phyloP scores from a whole-genome alignment of 1,140 invertebrate genomes.

The Aphidius gifuensis region DNA sequence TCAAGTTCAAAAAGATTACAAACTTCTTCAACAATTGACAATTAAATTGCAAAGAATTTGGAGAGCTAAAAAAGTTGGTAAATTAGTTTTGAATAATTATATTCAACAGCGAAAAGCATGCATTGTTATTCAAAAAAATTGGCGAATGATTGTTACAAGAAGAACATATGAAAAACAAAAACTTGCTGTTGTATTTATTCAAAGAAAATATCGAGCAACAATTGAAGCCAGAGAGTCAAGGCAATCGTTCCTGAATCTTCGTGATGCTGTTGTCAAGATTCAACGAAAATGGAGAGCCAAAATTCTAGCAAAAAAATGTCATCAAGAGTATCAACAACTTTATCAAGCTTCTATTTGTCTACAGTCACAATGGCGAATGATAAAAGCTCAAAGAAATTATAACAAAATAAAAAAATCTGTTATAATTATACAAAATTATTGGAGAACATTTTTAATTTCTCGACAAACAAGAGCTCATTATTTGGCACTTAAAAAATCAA shows the following conservation, averaged over 20 bases:
- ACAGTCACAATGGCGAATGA: slow-evolving; percentile 35
- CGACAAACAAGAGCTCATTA: slow-evolving; percentile 1
- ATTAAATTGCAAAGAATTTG: slow-evolving; percentile 41
- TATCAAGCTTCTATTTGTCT: slow-evolving; percentile 30
- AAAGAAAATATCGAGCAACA: slow-evolving; percentile 36
- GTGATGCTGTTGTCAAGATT: slow-evolving; percentile 27
- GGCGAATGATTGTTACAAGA: slow-evolving; percentile 26
- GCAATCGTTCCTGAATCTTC: not conserved
- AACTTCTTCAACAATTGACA: slow-evolving; percentile 29
- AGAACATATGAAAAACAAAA: slow-evolving; percentile 31
- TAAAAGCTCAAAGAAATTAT: too few species aligned
- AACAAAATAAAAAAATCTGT: too few species aligned
- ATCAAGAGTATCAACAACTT: slow-evolving; percentile 30
- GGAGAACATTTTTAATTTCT: too few species aligned
- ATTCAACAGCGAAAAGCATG: slow-evolving; percentile 22
- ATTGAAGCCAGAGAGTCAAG: slow-evolving; percentile 18
- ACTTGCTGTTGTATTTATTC: slow-evolving; percentile 31
- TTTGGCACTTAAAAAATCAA: slow-evolving; percentile 19
- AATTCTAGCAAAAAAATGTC: slow-evolving; percentile 11
- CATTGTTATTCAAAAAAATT: slow-evolving; percentile 32
- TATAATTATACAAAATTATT: too few species aligned
- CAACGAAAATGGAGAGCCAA: slow-evolving; percentile 33
- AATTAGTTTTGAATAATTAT: slow-evolving; percentile 11
- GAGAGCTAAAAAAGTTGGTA: slow-evolving; percentile 32
- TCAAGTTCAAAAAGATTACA: slow-evolving; percentile 33